Evolutionary conservation across 2,888 invertebrate species (phyloP).

Genomic region (Eristalis tenax): DNA sequence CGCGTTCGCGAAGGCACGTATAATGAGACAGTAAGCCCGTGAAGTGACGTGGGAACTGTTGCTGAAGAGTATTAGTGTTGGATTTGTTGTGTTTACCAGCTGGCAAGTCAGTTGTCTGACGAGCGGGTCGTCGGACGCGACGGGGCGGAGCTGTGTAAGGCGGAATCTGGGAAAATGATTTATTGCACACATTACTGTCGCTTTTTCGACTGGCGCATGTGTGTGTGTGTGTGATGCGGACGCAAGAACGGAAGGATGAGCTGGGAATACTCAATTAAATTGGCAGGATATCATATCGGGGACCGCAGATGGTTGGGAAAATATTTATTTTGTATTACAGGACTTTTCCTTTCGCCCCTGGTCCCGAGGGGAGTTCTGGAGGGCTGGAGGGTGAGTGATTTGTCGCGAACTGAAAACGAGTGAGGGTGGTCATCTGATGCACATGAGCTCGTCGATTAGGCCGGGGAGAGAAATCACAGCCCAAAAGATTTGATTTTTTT

Average conservation of each 20-base stretch:
- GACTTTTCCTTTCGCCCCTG: background rate
- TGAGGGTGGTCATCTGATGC: background rate
- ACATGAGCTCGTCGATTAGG: background rate
- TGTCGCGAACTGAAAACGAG: background rate
- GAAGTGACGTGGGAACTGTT: background rate
- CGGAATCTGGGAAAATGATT: slow-evolving; percentile 34
- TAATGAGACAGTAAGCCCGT: slow-evolving; percentile 17
- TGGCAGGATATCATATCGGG: slow-evolving; percentile 10
- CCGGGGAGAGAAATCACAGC: background rate
- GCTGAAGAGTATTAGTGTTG: background rate
- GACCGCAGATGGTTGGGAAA: slow-evolving; percentile 27
- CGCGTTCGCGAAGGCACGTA: slow-evolving; percentile 7
- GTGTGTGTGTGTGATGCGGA: background rate
- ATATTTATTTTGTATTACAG: slow-evolving; percentile 1
- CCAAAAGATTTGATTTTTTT: background rate
- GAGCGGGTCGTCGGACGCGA: background rate
- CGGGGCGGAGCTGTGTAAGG: background rate
- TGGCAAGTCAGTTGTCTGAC: background rate
- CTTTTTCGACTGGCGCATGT: background rate
- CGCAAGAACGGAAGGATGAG: background rate
- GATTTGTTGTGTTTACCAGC: slow-evolving; percentile 12
- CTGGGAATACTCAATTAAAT: slow-evolving; percentile 9
- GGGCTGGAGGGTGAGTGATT: background rate
- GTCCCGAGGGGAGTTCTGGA: background rate
- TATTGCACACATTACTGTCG: slow-evolving; percentile 23